phyloP scores from a whole-genome alignment of 2,888 invertebrate species.

The Drosophila percnosoma region DNA sequence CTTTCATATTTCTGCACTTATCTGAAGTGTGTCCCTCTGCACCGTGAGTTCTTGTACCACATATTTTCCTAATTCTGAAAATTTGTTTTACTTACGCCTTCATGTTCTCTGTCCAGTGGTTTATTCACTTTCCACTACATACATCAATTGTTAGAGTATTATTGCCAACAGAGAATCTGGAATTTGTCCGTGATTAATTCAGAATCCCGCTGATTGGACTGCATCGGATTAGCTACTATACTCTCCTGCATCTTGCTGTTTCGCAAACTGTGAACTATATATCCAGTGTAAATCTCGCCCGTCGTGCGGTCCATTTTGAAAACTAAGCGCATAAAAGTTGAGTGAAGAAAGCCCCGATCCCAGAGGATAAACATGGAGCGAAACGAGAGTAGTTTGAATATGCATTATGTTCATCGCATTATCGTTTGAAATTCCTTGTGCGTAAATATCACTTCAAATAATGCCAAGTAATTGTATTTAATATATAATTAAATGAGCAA shows the following conservation, averaged over 20 bases:
- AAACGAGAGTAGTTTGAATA: neutral
- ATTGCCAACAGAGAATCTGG: neutral
- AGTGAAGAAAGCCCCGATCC: neutral
- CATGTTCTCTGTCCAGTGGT: neutral
- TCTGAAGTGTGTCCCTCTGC: neutral
- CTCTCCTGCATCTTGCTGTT: neutral
- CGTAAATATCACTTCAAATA: neutral
- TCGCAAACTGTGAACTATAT: neutral
- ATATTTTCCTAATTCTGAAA: neutral
- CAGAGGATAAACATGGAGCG: neutral
- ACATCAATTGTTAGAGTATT: neutral
- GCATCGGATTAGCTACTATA: neutral
- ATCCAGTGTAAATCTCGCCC: no score
- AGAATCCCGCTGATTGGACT: neutral
- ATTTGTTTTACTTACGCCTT: no score
- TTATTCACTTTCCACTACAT: neutral
- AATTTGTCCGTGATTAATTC: neutral
- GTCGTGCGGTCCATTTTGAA: neutral
- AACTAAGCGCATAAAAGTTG: neutral
- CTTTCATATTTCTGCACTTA: neutral
- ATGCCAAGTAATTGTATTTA: neutral
- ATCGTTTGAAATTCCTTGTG: neutral
- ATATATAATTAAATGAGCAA: neutral
- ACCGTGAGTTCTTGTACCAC: neutral
- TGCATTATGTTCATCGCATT: neutral